Conservation (phyloP, 2,888 invertebrate species). For the Phalera bucephala region DNA sequence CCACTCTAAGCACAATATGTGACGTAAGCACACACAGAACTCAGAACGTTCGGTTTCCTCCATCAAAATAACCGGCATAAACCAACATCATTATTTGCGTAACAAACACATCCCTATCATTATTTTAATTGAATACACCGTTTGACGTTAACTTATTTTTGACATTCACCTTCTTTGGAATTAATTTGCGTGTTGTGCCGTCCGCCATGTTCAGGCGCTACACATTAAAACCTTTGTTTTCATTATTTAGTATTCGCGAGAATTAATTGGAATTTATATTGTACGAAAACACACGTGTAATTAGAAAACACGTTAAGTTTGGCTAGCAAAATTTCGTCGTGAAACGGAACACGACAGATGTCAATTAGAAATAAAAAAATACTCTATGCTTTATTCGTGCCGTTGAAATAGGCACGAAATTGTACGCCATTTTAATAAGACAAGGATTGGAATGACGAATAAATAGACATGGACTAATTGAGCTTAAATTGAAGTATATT, state of each 20-base stretch:
- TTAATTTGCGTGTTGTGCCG: slow-evolving; percentile 63
- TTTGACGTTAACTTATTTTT: slow-evolving; percentile 65
- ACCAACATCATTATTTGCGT: slow-evolving; percentile 45
- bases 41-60: slow-evolving; percentile 17
- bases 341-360: slow-evolving; percentile 25
- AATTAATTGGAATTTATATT: slow-evolving; percentile 74
- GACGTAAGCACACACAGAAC: not conserved
- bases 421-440: not conserved
- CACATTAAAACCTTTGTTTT: slow-evolving; percentile 50
- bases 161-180: slow-evolving; percentile 62
- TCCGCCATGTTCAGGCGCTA: slow-evolving; percentile 48
- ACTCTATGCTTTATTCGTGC: slow-evolving; percentile 11
- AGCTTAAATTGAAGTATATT: not conserved
- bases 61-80: slow-evolving; percentile 39
- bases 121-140: slow-evolving; percentile 64
- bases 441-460: slow-evolving; percentile 3
- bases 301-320: slow-evolving; percentile 55
- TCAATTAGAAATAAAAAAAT: slow-evolving; percentile 7
- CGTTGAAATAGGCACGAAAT: not conserved
- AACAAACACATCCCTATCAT: slow-evolving; percentile 50
- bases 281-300: slow-evolving; percentile 65
- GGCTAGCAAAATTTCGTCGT: slow-evolving; percentile 50
- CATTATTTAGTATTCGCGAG: slow-evolving; percentile 61
- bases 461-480: not conserved
- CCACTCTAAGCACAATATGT: not conserved